A percentile compares a stretch with the other conserved stretches of the same genome.
Conservation (phyloP, 2,888 invertebrate species). For the Aleiodes alternator region DNA sequence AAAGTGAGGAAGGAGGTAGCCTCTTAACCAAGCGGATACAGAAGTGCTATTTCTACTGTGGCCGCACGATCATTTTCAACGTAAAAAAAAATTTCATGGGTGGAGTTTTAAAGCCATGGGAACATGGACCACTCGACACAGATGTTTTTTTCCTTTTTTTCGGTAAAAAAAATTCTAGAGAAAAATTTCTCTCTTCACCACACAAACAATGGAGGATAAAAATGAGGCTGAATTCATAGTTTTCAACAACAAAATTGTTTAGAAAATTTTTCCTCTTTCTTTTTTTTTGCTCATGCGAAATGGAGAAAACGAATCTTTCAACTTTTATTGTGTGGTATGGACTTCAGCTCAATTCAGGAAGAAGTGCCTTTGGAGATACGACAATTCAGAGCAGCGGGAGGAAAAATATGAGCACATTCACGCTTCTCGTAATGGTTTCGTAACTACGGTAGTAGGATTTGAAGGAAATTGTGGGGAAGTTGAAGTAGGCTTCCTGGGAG, state of each 20-base stretch:
- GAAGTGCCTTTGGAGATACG: background rate
- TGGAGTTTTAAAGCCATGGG: conserved; percentile 14
- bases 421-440: too few relatives aligned
- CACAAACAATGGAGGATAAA: too few relatives aligned
- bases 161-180: background rate
- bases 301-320: too few relatives aligned
- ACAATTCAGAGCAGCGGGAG: background rate
- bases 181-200: too few relatives aligned
- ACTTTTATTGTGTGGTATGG: too few relatives aligned
- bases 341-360: background rate
- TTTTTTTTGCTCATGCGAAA: too few relatives aligned
- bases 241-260: conserved; percentile 16
- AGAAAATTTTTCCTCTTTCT: too few relatives aligned
- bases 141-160: background rate
- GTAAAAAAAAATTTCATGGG: conserved; percentile 26
- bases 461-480: too few relatives aligned
- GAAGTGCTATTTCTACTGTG: conserved; percentile 69
- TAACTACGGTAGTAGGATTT: too few relatives aligned
- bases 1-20: conserved; percentile 51
- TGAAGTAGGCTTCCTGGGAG: too few relatives aligned
- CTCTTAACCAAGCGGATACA: conserved; percentile 61
- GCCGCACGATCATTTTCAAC: conserved; percentile 55
- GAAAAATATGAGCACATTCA: background rate
- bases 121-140: conserved; percentile 34
- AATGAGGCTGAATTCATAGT: background rate